Evolutionary conservation across 2,888 invertebrate genomes (phyloP).

Genomic region (Saturnia pavonia): DNA sequence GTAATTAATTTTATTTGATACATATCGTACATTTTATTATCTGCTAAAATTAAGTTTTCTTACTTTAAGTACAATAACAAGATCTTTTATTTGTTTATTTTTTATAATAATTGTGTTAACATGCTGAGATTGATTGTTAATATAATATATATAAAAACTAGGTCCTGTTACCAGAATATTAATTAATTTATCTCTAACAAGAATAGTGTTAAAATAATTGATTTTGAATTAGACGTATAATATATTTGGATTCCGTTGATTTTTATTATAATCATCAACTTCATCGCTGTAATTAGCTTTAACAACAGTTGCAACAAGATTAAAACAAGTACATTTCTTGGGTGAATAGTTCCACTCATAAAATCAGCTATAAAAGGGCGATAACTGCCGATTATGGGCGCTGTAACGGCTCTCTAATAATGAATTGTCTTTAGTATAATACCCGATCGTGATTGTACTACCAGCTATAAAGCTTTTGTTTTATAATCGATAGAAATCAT

Average conservation of each 20-base stretch:
- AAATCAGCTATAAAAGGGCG: constrained; percentile 81
- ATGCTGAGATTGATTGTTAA: too few relatives aligned
- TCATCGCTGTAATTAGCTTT: constrained; percentile 54
- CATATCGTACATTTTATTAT: too few relatives aligned
- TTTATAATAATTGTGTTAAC: too few relatives aligned
- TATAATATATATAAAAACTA: too few relatives aligned
- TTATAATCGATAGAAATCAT: constrained; percentile 42
- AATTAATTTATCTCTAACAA: neutral
- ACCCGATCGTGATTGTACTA: constrained; percentile 65
- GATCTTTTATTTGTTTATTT: too few relatives aligned
- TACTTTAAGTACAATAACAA: too few relatives aligned
- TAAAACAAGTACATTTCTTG: constrained; percentile 71
- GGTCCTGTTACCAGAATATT: too few relatives aligned
- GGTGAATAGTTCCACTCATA: constrained; percentile 80
- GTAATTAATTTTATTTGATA: too few relatives aligned
- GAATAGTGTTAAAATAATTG: neutral
- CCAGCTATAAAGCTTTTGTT: constrained; percentile 55
- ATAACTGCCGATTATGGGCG: constrained; percentile 78
- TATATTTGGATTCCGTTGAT: neutral
- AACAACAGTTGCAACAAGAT: constrained; percentile 64
- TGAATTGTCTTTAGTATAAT: constrained; percentile 81
- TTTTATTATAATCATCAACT: neutral
- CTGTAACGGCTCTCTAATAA: constrained; percentile 78
- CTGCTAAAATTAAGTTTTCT: too few relatives aligned
- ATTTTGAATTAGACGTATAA: neutral